Percentiles rank a stretch among this genome's conserved stretches.
These are phyloP conservation scores for Chorisops tibialis DNA, from an alignment of 2,888 invertebrate genomes.

Conservation along the genomic window DNA sequence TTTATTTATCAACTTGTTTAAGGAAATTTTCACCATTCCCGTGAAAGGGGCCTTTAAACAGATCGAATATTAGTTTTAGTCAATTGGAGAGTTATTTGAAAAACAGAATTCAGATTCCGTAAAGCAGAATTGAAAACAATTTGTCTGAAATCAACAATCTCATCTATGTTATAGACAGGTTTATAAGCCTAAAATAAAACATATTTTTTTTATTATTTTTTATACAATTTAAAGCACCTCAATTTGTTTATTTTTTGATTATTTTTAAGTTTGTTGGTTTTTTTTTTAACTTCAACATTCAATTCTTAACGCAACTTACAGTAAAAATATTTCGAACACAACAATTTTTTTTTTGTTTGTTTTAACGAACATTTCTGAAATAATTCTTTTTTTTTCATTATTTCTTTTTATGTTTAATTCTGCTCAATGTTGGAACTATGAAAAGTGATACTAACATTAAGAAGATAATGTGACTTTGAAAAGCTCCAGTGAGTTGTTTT, in stretches of 20 bases:
- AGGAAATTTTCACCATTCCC: too few relatives aligned
- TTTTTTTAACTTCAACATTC: not conserved
- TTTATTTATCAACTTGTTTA: too few relatives aligned
- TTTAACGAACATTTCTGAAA: not conserved
- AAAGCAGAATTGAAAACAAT: too few relatives aligned
- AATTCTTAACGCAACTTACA: slow-evolving; percentile 3
- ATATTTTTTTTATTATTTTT: not conserved
- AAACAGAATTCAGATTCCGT: too few relatives aligned
- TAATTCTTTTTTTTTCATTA: not conserved
- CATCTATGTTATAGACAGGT: too few relatives aligned
- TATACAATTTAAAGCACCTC: slow-evolving; percentile 25
- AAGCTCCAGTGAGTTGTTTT: slow-evolving; percentile 25
- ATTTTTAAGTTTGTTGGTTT: slow-evolving; percentile 12
- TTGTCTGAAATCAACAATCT: too few relatives aligned
- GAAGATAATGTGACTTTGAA: slow-evolving; percentile 1
- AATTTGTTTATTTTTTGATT: slow-evolving; percentile 21
- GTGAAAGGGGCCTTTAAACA: too few relatives aligned
- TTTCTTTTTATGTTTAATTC: not conserved
- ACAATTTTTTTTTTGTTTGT: not conserved
- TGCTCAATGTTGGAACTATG: not conserved
- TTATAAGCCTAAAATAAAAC: not conserved
- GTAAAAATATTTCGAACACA: slow-evolving; percentile 9
- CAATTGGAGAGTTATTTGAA: too few relatives aligned
- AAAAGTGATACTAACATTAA: not conserved
- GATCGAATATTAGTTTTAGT: too few relatives aligned